These are phyloP conservation scores for Ursus arctos DNA, from an alignment of 2,113 vertebrate genomes.

Conservation along the genomic window DNA sequence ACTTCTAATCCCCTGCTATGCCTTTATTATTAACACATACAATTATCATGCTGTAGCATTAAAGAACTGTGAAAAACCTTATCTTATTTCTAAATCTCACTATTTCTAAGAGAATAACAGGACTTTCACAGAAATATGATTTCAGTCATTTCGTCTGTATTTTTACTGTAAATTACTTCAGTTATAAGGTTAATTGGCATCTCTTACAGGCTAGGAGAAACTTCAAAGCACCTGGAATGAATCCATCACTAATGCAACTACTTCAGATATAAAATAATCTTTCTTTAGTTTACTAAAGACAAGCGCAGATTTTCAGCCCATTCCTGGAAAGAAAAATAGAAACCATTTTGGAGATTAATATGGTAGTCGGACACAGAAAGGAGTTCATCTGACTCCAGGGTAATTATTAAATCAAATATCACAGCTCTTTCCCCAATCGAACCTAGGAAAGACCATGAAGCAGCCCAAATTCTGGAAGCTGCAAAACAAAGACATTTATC, in stretches of 20 bases:
- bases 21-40: constrained; percentile 78
- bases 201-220: constrained; percentile 80
- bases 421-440: constrained; percentile 27
- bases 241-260: constrained; percentile 83
- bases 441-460: neutral
- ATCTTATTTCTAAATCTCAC: constrained; percentile 64
- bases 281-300: constrained; percentile 80
- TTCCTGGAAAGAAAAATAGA: constrained; percentile 63
- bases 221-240: constrained; percentile 82
- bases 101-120: constrained; percentile 37
- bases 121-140: constrained; percentile 58
- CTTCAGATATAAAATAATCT: constrained; percentile 84
- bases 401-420: constrained; percentile 53
- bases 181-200: constrained; percentile 86
- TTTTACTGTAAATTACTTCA: constrained; percentile 85
- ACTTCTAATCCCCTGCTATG: constrained; percentile 77
- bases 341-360: constrained; percentile 43
- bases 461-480: neutral
- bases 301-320: constrained; percentile 67
- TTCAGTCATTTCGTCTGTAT: constrained; percentile 78
- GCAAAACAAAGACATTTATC: neutral
- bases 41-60: constrained; percentile 66
- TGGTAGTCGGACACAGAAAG: constrained; percentile 27
- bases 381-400: neutral
- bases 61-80: constrained; percentile 59